Conservation (phyloP, 2,888 invertebrate genomes). For the Pachycephus smyrnensis region DNA sequence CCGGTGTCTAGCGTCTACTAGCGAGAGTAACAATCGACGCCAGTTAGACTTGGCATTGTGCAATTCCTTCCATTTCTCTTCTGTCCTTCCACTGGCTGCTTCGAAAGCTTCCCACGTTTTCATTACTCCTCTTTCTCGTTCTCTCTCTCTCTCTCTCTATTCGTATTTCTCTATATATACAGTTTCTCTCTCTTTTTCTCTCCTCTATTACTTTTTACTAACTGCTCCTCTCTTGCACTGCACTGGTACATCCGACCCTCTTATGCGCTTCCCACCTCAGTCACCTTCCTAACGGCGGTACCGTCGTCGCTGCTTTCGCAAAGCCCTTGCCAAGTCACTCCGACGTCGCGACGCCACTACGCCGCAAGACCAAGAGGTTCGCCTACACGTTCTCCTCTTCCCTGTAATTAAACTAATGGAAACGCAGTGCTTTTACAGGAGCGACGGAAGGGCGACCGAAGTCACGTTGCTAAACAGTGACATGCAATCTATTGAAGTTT, state of each 20-base stretch:
- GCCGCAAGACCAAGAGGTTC: neutral
- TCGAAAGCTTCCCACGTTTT: neutral
- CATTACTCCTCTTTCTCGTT: constrained; percentile 7
- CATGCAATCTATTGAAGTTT: constrained; percentile 41
- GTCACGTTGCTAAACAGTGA: constrained; percentile 20
- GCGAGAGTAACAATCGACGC: constrained; percentile 14
- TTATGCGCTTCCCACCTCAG: neutral
- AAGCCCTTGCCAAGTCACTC: constrained; percentile 1
- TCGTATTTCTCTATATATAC: constrained; percentile 8
- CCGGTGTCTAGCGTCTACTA: constrained; percentile 10
- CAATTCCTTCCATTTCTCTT: neutral
- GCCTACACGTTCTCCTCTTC: constrained; percentile 23
- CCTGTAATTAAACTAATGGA: constrained; percentile 60
- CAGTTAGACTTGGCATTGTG: constrained; percentile 13
- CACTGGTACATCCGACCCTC: neutral
- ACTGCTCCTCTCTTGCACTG: neutral
- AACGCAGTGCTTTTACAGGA: constrained; percentile 38
- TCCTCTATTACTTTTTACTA: neutral
- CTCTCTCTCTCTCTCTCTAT: constrained; percentile 4
- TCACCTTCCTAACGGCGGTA: neutral
- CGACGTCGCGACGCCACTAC: neutral
- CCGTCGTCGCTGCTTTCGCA: neutral
- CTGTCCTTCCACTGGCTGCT: neutral
- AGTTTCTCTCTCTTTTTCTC: constrained; percentile 1
- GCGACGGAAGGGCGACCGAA: constrained; percentile 7